These are phyloP conservation scores for Apamea monoglypha DNA, from an alignment of 2,888 invertebrate genomes.

Conservation along the genomic window DNA sequence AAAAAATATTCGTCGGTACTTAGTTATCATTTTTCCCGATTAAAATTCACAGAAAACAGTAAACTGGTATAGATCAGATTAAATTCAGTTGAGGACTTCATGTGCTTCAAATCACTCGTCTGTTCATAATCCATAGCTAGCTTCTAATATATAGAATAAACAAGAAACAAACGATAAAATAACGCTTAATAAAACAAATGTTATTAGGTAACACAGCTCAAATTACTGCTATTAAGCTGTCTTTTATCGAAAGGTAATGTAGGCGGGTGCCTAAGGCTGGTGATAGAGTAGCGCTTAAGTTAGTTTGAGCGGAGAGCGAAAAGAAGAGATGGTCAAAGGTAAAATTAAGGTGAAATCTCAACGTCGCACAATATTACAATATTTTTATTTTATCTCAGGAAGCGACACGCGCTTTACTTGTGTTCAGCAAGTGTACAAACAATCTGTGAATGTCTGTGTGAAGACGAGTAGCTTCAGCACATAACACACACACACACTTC, in stretches of 20 bases:
- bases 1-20: background rate
- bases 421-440: too few species aligned
- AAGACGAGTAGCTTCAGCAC: too few species aligned
- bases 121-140: background rate
- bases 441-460: too few species aligned
- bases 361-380: background rate
- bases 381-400: background rate
- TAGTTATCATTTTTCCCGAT: slow-evolving; percentile 4
- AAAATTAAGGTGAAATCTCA: background rate
- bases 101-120: background rate
- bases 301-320: slow-evolving; percentile 1
- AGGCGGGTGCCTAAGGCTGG: slow-evolving; percentile 47
- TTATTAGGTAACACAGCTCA: slow-evolving; percentile 58
- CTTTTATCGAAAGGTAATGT: slow-evolving; percentile 70
- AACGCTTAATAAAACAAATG: slow-evolving; percentile 66
- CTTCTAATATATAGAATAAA: background rate
- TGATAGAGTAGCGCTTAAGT: background rate
- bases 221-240: slow-evolving; percentile 71
- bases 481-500: too few species aligned
- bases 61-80: background rate
- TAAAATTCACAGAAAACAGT: slow-evolving; percentile 2
- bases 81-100: background rate
- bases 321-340: too few species aligned
- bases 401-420: too few species aligned
- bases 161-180: slow-evolving; percentile 56